Conservation (phyloP, 2,888 invertebrate species). For the Serrognathus titanus region DNA sequence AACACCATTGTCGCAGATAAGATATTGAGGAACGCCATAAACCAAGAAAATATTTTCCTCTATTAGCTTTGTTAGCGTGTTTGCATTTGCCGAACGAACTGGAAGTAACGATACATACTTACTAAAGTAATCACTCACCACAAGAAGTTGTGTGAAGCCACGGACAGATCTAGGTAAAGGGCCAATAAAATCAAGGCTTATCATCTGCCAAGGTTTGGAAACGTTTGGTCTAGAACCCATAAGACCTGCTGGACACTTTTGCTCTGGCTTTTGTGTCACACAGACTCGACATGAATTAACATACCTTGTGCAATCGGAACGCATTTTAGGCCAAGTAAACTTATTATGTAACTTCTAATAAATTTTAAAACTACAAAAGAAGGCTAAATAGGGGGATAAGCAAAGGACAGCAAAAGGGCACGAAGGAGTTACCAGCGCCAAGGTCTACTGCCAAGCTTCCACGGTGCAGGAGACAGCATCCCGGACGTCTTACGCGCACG, state of each 20-base stretch:
- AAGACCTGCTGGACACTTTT: background rate
- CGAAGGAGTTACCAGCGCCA: too few species aligned
- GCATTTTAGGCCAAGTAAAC: conserved; percentile 35
- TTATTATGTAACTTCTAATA: background rate
- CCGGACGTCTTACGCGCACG: too few species aligned
- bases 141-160: background rate
- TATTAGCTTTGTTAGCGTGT: too few species aligned
- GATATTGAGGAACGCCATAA: conserved; percentile 12
- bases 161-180: background rate
- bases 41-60: conserved; percentile 12
- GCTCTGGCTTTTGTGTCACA: background rate
- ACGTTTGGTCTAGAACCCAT: background rate
- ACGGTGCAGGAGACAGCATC: too few species aligned
- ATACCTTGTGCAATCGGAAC: conserved; percentile 25
- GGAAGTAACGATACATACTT: background rate
- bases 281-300: conserved; percentile 9
- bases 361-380: conserved; percentile 23
- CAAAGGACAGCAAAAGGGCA: too few species aligned
- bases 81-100: too few species aligned
- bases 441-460: too few species aligned
- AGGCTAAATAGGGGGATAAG: too few species aligned
- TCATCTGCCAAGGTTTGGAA: background rate
- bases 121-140: background rate
- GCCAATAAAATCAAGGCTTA: background rate
- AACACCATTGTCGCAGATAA: conserved; percentile 13